phyloP scores from a whole-genome alignment of 2,888 invertebrate genomes.

The Pollenia angustigena region DNA sequence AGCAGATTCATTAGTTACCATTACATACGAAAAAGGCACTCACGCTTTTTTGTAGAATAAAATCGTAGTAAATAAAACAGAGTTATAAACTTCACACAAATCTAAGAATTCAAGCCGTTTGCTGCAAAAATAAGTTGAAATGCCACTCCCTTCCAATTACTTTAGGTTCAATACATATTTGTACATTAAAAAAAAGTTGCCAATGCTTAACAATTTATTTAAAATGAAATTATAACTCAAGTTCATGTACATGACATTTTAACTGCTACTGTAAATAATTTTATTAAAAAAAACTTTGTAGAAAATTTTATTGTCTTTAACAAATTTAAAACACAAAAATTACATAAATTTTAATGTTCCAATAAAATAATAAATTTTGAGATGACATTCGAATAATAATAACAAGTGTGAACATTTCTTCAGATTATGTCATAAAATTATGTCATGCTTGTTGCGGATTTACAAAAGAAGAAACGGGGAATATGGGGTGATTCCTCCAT shows the following conservation, averaged over 20 bases:
- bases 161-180: not conserved
- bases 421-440: slow-evolving; percentile 57
- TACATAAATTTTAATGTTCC: slow-evolving; percentile 22
- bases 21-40: too few relatives aligned
- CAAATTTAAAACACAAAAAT: slow-evolving; percentile 36
- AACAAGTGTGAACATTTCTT: not conserved
- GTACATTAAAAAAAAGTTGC: not conserved
- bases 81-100: too few relatives aligned
- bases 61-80: too few relatives aligned
- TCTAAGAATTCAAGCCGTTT: too few relatives aligned
- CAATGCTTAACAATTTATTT: not conserved
- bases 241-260: slow-evolving; percentile 54
- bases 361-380: not conserved
- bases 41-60: too few relatives aligned
- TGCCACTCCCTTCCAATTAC: slow-evolving; percentile 24
- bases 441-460: slow-evolving; percentile 20
- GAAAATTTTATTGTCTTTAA: slow-evolving; percentile 22
- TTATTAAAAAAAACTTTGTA: not conserved
- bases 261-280: not conserved
- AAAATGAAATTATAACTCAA: slow-evolving; percentile 39
- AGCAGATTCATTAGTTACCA: too few relatives aligned
- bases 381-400: not conserved
- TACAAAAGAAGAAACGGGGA: not conserved
- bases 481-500: not conserved
- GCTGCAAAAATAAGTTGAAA: not conserved